Percentiles rank a stretch among this genome's conserved stretches.
These are phyloP conservation scores for Aleiodes alternator DNA, from an alignment of 2,888 invertebrate genomes.

Conservation along the genomic window DNA sequence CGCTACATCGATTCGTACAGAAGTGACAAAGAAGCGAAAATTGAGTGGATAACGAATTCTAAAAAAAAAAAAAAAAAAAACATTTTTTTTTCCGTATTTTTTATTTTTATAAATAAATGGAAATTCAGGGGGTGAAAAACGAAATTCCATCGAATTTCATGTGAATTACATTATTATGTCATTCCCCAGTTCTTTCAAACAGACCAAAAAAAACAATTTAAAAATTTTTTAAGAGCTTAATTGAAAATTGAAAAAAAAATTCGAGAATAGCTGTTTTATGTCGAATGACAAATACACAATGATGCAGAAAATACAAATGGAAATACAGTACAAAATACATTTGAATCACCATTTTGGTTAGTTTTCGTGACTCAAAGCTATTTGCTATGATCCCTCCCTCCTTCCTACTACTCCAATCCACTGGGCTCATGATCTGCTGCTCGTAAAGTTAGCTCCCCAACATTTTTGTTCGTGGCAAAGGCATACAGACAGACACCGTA, in stretches of 20 bases:
- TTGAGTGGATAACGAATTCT: constrained; percentile 24
- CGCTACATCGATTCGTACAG: constrained; percentile 57
- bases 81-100: too few species aligned
- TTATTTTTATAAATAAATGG: background rate
- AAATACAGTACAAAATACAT: constrained; percentile 14
- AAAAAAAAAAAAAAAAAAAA: constrained; percentile 10
- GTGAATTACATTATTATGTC: background rate
- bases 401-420: background rate
- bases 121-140: background rate
- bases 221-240: too few species aligned
- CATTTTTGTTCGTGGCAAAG: constrained; percentile 29
- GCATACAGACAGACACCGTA: constrained; percentile 24
- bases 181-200: background rate
- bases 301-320: constrained; percentile 4
- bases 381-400: background rate
- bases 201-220: too few species aligned
- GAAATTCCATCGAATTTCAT: too few species aligned
- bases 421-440: constrained; percentile 28
- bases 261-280: constrained; percentile 19
- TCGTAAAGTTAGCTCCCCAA: constrained; percentile 29
- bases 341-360: constrained; percentile 27
- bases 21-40: constrained; percentile 36
- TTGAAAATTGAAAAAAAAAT: constrained; percentile 33
- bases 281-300: background rate
- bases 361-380: constrained; percentile 31